A percentile compares a stretch with the other conserved stretches of the same genome.
phyloP scores from a whole-genome alignment of 2,888 invertebrate species.

The Globia sparganii region DNA sequence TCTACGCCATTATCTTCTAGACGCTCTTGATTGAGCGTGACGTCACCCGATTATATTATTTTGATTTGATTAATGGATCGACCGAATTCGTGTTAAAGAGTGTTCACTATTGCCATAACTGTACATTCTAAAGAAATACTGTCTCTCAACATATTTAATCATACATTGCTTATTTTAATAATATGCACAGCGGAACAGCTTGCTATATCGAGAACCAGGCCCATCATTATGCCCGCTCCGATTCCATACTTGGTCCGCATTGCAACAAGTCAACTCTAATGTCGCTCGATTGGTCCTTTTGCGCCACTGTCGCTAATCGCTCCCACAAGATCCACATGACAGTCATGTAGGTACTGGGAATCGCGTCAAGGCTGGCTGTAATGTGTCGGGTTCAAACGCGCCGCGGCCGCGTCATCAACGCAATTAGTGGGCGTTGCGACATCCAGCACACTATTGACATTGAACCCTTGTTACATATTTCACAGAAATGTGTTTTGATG shows the following conservation, averaged over 20 bases:
- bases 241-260: slow-evolving; percentile 41
- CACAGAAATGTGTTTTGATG: slow-evolving; percentile 86
- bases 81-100: slow-evolving; percentile 21
- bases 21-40: slow-evolving; percentile 57
- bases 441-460: slow-evolving; percentile 86
- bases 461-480: slow-evolving; percentile 88
- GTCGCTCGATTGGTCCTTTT: slow-evolving; percentile 55
- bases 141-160: slow-evolving; percentile 1
- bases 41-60: slow-evolving; percentile 56
- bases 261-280: slow-evolving; percentile 34
- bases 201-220: slow-evolving; percentile 5
- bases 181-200: neutral
- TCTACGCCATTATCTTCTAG: slow-evolving; percentile 54
- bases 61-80: slow-evolving; percentile 29
- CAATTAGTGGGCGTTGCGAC: slow-evolving; percentile 87
- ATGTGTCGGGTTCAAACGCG: slow-evolving; percentile 85
- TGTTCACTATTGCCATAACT: slow-evolving; percentile 13
- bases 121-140: neutral
- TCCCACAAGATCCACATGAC: slow-evolving; percentile 57
- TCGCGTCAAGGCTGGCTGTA: slow-evolving; percentile 83
- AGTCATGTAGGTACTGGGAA: slow-evolving; percentile 77
- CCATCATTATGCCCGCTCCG: slow-evolving; percentile 9
- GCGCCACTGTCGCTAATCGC: slow-evolving; percentile 56
- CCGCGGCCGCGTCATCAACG: slow-evolving; percentile 80
- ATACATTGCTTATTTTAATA: slow-evolving; percentile 4